Conservation (phyloP, 2,888 invertebrate species). For the Ochlodes sylvanus region DNA sequence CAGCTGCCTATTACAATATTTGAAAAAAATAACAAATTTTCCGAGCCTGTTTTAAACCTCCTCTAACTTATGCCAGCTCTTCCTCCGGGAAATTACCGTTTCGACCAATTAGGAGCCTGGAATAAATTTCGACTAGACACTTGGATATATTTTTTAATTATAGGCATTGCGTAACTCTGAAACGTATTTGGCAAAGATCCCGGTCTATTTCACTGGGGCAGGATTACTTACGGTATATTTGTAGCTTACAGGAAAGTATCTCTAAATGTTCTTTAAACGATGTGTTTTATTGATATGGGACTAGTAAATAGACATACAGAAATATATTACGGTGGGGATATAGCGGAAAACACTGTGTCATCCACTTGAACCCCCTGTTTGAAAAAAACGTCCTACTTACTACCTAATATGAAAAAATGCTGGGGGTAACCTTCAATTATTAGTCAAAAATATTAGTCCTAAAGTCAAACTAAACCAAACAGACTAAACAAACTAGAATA, state of each 20-base stretch:
- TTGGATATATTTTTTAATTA: slow-evolving; percentile 73
- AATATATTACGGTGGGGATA: too few species aligned
- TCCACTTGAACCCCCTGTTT: too few species aligned
- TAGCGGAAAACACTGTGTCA: too few species aligned
- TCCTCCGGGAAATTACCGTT: slow-evolving; percentile 80
- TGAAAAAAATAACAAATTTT: too few species aligned
- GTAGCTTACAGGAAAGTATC: neutral
- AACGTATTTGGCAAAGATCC: slow-evolving; percentile 51
- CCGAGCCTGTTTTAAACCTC: neutral
- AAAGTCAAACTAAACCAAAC: too few species aligned
- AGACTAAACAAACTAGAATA: too few species aligned
- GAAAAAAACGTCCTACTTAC: too few species aligned
- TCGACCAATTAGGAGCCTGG: slow-evolving; percentile 72
- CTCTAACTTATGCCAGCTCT: slow-evolving; percentile 47
- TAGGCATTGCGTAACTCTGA: slow-evolving; percentile 50
- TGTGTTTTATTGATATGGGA: neutral
- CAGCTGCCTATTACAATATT: too few species aligned
- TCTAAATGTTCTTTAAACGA: neutral
- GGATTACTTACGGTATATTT: slow-evolving; percentile 4
- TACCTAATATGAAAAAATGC: too few species aligned
- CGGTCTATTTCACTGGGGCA: slow-evolving; percentile 51
- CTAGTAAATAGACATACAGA: too few species aligned
- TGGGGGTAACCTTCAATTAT: too few species aligned
- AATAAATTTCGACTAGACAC: slow-evolving; percentile 72
- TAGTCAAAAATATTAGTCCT: too few species aligned